Evolutionary conservation across 2,797 vertebrate species (phyloP), one percentile per base, ranked within the genome.

Genomic region (Acipenser transmontanus): DNA sequence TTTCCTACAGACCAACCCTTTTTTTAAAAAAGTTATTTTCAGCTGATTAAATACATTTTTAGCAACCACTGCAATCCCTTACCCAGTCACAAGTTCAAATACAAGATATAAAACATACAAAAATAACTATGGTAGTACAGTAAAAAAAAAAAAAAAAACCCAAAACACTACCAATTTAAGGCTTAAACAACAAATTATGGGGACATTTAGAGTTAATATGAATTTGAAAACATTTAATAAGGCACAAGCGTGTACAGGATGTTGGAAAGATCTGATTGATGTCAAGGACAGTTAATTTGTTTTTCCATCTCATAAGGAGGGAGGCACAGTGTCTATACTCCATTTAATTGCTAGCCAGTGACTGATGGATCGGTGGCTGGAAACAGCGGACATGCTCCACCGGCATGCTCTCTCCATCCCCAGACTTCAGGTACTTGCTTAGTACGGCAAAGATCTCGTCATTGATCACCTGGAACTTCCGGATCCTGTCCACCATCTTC

Each of bases 401-500:
- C 0, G 97, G 96, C 57, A 94, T 93, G 85, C 93, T 95, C 78
- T 99, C 97, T 0, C 96, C 95, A 0, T 99, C 97, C 0, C 95
- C 95, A 0, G 95, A 91, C 81, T 98, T 99, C 86, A 98, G 74
- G 85, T 99, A 98, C 80, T 98, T 99, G 91, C 93, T 95, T 82
- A 99, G 81, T 80, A 96, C 93, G 71, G 87, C 86, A n/a, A 98
- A 96, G 59, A 99, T 94, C 83, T 99, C 97, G 8, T 98, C 91
- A 50, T 99, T 99, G 56, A 99, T 76, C 64, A 98, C 83, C 77
- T 99, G 97, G 84, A 96, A 99, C 79, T 97, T 99, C 10, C 95
- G 94, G 76, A 99, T 99, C 71, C 96, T 87, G 69, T 99, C 97
- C 9, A 96, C 97, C 97, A 99, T 99, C 83, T 98, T 99, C 89